A percentile compares a stretch with the other conserved stretches of the same genome.
These are phyloP conservation scores for Sepioteuthis lessoniana DNA, from an alignment of 2,888 invertebrate species.

Conservation along the genomic window DNA sequence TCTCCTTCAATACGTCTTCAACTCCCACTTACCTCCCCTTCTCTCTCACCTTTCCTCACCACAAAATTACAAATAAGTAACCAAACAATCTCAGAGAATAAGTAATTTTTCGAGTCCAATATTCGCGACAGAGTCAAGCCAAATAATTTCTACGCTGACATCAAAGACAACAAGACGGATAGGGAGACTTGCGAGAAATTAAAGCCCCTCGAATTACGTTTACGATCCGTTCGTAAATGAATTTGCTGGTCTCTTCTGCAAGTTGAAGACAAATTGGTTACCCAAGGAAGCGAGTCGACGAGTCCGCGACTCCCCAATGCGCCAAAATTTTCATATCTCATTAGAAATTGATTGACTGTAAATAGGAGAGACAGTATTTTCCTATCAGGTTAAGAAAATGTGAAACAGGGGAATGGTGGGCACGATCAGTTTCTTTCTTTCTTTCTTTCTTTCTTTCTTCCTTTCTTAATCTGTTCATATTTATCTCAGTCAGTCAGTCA, in stretches of 20 bases:
- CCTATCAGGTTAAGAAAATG: background rate
- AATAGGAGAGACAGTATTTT: background rate
- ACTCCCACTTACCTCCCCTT: background rate
- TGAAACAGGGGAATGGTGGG: background rate
- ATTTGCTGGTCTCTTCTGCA: background rate
- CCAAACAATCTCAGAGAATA: slow-evolving; percentile 17
- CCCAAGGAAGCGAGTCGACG: slow-evolving; percentile 15
- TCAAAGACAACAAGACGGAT: background rate
- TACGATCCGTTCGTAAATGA: background rate
- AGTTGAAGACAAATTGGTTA: slow-evolving; percentile 4
- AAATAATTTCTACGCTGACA: background rate
- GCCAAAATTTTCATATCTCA: slow-evolving; percentile 4
- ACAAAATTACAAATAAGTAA: background rate
- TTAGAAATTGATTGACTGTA: slow-evolving; percentile 33
- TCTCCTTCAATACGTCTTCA: background rate
- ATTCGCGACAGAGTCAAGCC: background rate
- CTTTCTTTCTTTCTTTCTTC: background rate
- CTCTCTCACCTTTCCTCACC: background rate
- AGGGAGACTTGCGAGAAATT: background rate
- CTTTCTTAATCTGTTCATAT: background rate
- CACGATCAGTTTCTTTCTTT: background rate
- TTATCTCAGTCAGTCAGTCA: background rate
- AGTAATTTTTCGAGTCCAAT: slow-evolving; percentile 15
- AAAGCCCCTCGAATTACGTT: background rate
- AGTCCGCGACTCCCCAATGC: slow-evolving; percentile 33